Evolutionary conservation across 64 coral and sea anemone genomes (phyloP), one percentile per base, ranked within the genome.

Genomic region (Pocillopora verrucosa): DNA sequence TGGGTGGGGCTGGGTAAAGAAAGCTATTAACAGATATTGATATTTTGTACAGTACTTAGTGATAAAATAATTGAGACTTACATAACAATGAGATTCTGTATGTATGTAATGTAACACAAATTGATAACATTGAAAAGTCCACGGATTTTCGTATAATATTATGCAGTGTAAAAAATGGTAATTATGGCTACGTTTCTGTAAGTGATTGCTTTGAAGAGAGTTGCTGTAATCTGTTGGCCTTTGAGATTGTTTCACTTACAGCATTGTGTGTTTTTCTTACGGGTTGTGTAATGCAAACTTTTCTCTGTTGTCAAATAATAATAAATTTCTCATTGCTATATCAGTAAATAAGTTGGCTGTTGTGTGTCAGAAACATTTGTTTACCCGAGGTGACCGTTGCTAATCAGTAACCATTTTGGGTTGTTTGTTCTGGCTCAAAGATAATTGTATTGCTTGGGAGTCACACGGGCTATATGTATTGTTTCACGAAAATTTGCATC

Each of bases 1-100:
- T 70, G 22, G 61, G 82, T 85, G 34, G 38, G 82, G 82, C 22
- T 56, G 64, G 64, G 82, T 57, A 85, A 72, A 85, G 37, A 68
- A 85, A 72, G 60, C 12, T 72, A 85, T 85, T n/a, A 72, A 72
- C 75, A 56, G 82, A 72, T 72, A 72, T 72, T 72, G 36, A 20
- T 85, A 85, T 72, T 85, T 85, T 85, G 82, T 85, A 85, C 82
- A 85, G 82, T 85, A 85, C 41, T n/a, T 85, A 85, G 67, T 70
- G 25, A 72, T 38, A 85, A 85, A 41, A 72, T 73, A 85, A 81
- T 62, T 60, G 30, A 56, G 10, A 4, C 41, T 56, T 56, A 72
- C 77, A 85, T 57, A 85, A 72, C 60, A 67, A 84, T 85, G 82
- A 70, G 65, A 84, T 36, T 72, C 13, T 79, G 56, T 85, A 72